phyloP scores from a whole-genome alignment of 1,140 invertebrate species.

The Platorchestia sp. region DNA sequence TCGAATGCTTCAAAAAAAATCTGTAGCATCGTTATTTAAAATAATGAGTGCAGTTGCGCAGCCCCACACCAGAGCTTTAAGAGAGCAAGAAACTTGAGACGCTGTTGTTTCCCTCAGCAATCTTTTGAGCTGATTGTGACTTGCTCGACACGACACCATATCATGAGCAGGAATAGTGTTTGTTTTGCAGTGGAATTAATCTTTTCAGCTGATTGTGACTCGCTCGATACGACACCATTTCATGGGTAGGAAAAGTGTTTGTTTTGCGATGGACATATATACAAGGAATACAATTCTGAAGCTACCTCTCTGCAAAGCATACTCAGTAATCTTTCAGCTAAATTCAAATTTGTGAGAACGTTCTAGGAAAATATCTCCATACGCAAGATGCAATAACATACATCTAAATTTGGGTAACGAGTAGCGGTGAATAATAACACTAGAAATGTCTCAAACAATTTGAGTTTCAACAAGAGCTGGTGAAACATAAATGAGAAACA shows the following conservation, averaged over 20 bases:
- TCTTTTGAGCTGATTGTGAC: background rate
- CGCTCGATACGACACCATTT: background rate
- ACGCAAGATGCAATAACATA: too few relatives aligned
- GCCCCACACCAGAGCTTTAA: background rate
- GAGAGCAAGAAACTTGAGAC: background rate
- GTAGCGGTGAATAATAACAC: too few relatives aligned
- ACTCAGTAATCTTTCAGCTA: background rate
- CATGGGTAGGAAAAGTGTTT: background rate
- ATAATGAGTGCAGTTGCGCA: background rate
- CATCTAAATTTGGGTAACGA: too few relatives aligned
- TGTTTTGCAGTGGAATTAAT: too few relatives aligned
- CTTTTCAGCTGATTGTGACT: background rate
- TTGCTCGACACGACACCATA: background rate
- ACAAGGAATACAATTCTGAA: background rate
- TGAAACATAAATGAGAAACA: too few relatives aligned
- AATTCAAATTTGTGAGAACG: too few relatives aligned
- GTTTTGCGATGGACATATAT: background rate
- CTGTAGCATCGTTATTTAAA: background rate
- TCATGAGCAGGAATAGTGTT: background rate
- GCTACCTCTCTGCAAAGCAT: background rate
- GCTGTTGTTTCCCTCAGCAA: background rate
- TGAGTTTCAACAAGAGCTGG: too few relatives aligned
- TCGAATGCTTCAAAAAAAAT: background rate
- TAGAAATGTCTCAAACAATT: too few relatives aligned
- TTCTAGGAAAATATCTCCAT: too few relatives aligned